These are phyloP conservation scores for Apodemia hepburni DNA, from an alignment of 2,888 invertebrate species.

Conservation along the genomic window DNA sequence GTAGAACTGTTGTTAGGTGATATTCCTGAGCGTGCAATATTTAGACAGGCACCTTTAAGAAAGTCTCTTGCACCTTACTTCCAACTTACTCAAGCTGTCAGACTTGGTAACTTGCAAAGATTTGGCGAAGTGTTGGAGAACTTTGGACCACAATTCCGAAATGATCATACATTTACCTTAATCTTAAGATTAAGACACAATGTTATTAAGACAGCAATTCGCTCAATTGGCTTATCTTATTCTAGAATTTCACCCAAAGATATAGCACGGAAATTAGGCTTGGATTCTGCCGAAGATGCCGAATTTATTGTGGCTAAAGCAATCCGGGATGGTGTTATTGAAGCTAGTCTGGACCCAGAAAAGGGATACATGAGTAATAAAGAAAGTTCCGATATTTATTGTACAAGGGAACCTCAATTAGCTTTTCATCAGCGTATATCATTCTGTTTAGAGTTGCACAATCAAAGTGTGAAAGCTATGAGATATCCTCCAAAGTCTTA, in stretches of 20 bases:
- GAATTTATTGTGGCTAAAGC: slow-evolving; percentile 99
- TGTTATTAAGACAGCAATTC: slow-evolving; percentile 98
- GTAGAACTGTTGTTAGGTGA: slow-evolving; percentile 97
- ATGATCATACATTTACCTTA: slow-evolving; percentile 96
- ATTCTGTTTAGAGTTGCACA: slow-evolving; percentile 98
- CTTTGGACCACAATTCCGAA: slow-evolving; percentile 94
- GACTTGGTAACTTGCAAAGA: slow-evolving; percentile 95
- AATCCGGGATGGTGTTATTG: slow-evolving; percentile 98
- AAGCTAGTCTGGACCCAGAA: slow-evolving; percentile 97
- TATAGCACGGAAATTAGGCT: slow-evolving; percentile 94
- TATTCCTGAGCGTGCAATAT: slow-evolving; percentile 97
- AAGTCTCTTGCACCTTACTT: slow-evolving; percentile 97
- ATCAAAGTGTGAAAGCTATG: slow-evolving; percentile 99
- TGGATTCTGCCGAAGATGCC: slow-evolving; percentile 98
- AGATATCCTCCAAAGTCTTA: slow-evolving; percentile 99
- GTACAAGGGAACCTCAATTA: slow-evolving; percentile 96
- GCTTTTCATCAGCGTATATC: slow-evolving; percentile 98
- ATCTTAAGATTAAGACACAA: slow-evolving; percentile 98
- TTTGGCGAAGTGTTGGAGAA: slow-evolving; percentile 96
- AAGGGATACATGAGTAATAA: slow-evolving; percentile 98
- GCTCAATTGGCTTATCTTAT: slow-evolving; percentile 97
- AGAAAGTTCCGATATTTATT: slow-evolving; percentile 97
- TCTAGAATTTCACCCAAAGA: slow-evolving; percentile 97
- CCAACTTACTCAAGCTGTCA: slow-evolving; percentile 97
- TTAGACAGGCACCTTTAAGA: slow-evolving; percentile 94